Evolutionary conservation across 2,113 vertebrate genomes (phyloP), one percentile per base, ranked within the genome.

Genomic region (Uria lomvia): DNA sequence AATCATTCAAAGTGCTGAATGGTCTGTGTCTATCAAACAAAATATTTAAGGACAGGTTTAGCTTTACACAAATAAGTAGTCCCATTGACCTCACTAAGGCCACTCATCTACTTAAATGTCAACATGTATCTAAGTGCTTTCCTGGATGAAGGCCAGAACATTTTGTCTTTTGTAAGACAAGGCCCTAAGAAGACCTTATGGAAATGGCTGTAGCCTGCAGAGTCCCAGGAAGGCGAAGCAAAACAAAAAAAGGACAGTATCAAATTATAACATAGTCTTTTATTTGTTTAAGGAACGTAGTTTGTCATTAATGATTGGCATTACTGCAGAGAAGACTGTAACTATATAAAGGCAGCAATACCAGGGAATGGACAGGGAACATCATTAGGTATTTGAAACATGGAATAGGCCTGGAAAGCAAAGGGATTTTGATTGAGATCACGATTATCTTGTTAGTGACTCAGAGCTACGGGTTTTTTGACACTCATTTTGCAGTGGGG

Each of bases 71-170:
- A 95, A 29, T 90, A 92, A 93, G 91, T 92, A 81, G 91, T 75
- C 91, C 92, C 77, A 87, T 87, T 94, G 97, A 96, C 95, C 96
- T 96, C 91, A 68, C 79, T 85, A 93, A 78, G 94, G 91, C 91
- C 94, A 85, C 95, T 97, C 92, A 87, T 92, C 95, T 94, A 75
- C 92, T 96, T 95, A 89, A 96, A 96, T 94, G 96, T 97, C 94
- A 97, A 95, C 96, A 96, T 94, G 89, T 85, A 91, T 92, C 94
- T 97, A 97, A 97, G 94, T 97, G 95, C 92, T 97, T 96, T 96
- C 89, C 96, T 97, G 97, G 97, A 85, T 78, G 32, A 81, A 49
- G n/a, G 95, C 96, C 96, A 97, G 94, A 85, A 97, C 42, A n/a
- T 89, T 96, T 81, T 91, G 77, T 92, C 52, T 96, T 94, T 72